Base-by-base conservation (phyloP, 2,888 invertebrate genomes). In the Lobophora halterata region DNA sequence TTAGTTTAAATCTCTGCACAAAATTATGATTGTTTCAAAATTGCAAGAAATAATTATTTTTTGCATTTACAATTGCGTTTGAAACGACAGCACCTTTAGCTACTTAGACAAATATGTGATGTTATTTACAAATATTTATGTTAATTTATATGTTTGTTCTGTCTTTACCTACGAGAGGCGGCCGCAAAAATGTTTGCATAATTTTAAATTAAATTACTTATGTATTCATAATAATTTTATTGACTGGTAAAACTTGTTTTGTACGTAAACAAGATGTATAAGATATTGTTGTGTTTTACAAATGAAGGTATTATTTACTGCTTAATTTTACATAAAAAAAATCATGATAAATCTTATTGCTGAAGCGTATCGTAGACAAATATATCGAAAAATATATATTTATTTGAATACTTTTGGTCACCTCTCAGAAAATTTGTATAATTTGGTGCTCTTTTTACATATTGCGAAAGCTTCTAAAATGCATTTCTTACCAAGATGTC, bases 401-500 rank as follows among this genome's bases (percentile, higher is more conserved):
- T 12, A 31, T 18, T 17, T 16, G n/a, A 20, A 9, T 14, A 20
- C n/a, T 17, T 14, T 33, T 10, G 35, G 35, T 40, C 43, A 35
- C 39, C 30, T 47, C 43, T 49, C 43, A 26, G 6, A 16, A 26
- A 30, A 29, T 41, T 33, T 41, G 25, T 46, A 39, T 41, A 39
- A 35, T 51, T 52, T 55, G 49, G 49, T 49, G 49, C 49, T 52
- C 34, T 43, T 36, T 42, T 39, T 40, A 30, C 35, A 25, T 29
- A 31, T 20, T 19, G 8, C 18, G 14, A 34, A 6, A 30, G 26
- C 34, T 38, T 29, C 40, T 48, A 32, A 46, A 66, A 51, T 70
- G 67, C 65, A 67, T 70, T 71, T 66, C 57, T 52, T n/a, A 55
- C 54, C 44, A 55, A 55, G 58, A 55, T 59, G 57, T 56, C 44